Evolutionary conservation across 2,888 invertebrate species (phyloP).

Genomic region (Platycnemis pennipes): DNA sequence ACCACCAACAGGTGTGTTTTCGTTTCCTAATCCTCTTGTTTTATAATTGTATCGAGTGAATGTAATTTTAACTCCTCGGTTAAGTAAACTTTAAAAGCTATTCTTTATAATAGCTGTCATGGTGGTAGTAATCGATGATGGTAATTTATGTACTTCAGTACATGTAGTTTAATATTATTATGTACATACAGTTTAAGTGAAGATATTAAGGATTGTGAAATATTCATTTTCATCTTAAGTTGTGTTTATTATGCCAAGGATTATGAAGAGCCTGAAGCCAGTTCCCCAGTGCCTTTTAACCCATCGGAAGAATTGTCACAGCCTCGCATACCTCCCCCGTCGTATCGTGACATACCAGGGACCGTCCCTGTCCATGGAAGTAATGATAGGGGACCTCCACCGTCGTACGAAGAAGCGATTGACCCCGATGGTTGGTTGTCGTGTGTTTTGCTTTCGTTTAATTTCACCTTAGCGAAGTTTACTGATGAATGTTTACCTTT

Average conservation of each 20-base stretch:
- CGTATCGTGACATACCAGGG: slow-evolving; percentile 75
- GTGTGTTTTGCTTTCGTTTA: slow-evolving; percentile 48
- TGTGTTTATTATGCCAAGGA: slow-evolving; percentile 57
- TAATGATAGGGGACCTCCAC: slow-evolving; percentile 80
- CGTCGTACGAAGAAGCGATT: slow-evolving; percentile 83
- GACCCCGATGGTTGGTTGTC: slow-evolving; percentile 81
- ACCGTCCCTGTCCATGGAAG: slow-evolving; percentile 74
- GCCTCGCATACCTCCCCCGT: slow-evolving; percentile 75
- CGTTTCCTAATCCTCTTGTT: not conserved
- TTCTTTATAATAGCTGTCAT: not conserved
- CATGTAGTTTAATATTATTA: not conserved
- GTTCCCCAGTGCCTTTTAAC: slow-evolving; percentile 70
- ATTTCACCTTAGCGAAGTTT: not conserved
- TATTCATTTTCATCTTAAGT: not conserved
- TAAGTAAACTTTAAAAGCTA: not conserved
- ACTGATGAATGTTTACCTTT: slow-evolving; percentile 58
- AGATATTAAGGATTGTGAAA: not conserved
- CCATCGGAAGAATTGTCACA: slow-evolving; percentile 66
- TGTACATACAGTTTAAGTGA: not conserved
- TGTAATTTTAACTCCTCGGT: not conserved
- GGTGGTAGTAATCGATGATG: not conserved
- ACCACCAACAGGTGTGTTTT: slow-evolving; percentile 71
- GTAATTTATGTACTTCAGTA: not conserved
- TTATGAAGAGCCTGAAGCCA: slow-evolving; percentile 68
- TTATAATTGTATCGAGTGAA: not conserved